phyloP scores from a whole-genome alignment of 2,113 vertebrate species.

The Platichthys flesus region DNA sequence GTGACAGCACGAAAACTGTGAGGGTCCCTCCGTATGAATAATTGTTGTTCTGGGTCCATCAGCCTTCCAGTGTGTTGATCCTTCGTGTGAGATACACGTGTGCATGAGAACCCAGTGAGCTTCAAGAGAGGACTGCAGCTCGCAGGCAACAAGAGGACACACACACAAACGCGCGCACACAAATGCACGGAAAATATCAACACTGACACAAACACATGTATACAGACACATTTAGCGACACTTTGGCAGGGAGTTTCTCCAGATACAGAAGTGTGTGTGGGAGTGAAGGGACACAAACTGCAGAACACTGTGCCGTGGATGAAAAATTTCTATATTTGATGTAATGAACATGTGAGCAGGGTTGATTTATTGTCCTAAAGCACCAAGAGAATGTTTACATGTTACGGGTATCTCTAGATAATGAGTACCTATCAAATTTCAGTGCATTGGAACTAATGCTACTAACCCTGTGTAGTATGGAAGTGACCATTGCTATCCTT shows the following conservation, averaged over 20 bases:
- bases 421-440: too few relatives aligned
- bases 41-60: constrained; percentile 46
- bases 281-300: constrained; percentile 42
- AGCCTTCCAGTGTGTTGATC: constrained; percentile 23
- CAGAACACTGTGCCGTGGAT: constrained; percentile 17
- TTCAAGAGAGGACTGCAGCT: constrained; percentile 14
- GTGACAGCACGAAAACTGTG: constrained; percentile 49
- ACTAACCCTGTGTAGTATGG: too few relatives aligned
- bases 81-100: constrained; percentile 38
- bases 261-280: constrained; percentile 58
- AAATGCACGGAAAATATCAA: not conserved
- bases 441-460: too few relatives aligned
- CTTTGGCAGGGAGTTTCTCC: constrained; percentile 29
- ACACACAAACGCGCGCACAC: constrained; percentile 9
- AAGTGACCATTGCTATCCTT: too few relatives aligned
- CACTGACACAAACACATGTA: constrained; percentile 19
- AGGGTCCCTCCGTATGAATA: constrained; percentile 56
- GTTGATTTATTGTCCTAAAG: too few relatives aligned
- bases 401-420: too few relatives aligned
- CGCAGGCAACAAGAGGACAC: constrained; percentile 19
- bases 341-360: too few relatives aligned
- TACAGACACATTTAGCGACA: constrained; percentile 28
- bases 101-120: constrained; percentile 23
- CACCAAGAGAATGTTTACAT: too few relatives aligned
- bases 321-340: not conserved